Evolutionary conservation across 1,140 invertebrate species (phyloP).

Genomic region (Formica selysi): DNA sequence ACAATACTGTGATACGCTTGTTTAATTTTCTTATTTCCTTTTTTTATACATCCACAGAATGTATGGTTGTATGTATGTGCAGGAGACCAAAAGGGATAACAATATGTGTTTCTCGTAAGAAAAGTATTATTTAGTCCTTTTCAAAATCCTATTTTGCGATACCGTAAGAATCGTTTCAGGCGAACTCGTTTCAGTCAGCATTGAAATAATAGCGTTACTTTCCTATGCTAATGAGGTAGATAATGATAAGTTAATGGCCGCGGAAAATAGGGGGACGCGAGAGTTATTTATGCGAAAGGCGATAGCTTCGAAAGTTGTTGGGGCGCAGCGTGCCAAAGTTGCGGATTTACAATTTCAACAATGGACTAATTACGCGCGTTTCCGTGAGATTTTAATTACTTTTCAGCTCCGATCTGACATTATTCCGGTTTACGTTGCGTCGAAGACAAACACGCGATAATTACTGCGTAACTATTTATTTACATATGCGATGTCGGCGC

Average conservation of each 20-base stretch:
- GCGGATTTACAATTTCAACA: constrained; percentile 4
- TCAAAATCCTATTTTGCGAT: not conserved
- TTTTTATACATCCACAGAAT: not conserved
- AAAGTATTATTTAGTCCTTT: not conserved
- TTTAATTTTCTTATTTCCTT: not conserved
- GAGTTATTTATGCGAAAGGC: not conserved
- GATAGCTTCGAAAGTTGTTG: not conserved
- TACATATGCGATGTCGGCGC: not conserved
- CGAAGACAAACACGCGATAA: constrained; percentile 48
- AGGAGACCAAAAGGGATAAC: too few species aligned
- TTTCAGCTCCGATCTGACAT: constrained; percentile 29
- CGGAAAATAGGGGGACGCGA: not conserved
- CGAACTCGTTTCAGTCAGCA: not conserved
- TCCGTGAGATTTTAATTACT: constrained; percentile 45
- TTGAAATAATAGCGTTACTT: too few species aligned
- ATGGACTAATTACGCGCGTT: constrained; percentile 1
- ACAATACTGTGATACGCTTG: not conserved
- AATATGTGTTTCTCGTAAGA: not conserved
- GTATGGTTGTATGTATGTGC: too few species aligned
- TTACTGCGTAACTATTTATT: constrained; percentile 48
- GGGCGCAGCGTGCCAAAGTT: not conserved
- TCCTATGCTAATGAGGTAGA: not conserved
- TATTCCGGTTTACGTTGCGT: not conserved
- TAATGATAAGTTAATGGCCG: not conserved
- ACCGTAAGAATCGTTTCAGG: constrained; percentile 3